phyloP scores from a whole-genome alignment of 2,888 invertebrate genomes.

The Altica lythri region DNA sequence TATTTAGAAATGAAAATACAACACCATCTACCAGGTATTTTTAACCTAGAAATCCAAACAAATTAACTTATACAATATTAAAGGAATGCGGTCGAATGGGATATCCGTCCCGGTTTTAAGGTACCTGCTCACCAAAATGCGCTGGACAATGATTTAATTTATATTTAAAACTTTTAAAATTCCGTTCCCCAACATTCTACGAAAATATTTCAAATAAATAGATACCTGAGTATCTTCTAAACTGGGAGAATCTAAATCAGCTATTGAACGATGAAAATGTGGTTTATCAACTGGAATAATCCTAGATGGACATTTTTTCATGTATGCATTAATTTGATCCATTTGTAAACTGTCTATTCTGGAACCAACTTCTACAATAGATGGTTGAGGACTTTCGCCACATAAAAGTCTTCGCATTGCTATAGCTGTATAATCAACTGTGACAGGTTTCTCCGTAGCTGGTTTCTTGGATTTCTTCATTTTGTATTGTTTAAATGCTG shows the following conservation, averaged over 20 bases:
- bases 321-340: slow-evolving; percentile 46
- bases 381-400: slow-evolving; percentile 44
- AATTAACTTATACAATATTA: too few relatives aligned
- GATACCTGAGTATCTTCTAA: slow-evolving; percentile 65
- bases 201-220: too few relatives aligned
- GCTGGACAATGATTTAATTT: too few relatives aligned
- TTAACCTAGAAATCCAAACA: too few relatives aligned
- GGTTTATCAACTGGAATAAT: too few relatives aligned
- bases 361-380: slow-evolving; percentile 51
- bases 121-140: too few relatives aligned
- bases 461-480: slow-evolving; percentile 49
- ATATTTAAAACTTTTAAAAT: too few relatives aligned
- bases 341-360: slow-evolving; percentile 50
- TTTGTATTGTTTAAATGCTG: slow-evolving; percentile 48
- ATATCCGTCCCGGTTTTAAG: too few relatives aligned
- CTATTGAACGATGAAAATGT: too few relatives aligned
- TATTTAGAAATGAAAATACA: neutral
- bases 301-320: slow-evolving; percentile 37
- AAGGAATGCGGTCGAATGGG: too few relatives aligned
- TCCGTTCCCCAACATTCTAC: too few relatives aligned
- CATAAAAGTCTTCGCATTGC: slow-evolving; percentile 47
- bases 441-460: slow-evolving; percentile 50
- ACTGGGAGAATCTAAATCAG: slow-evolving; percentile 64
- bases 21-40: too few relatives aligned
- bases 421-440: slow-evolving; percentile 44